Conservation (phyloP, 2,113 vertebrate genomes). For the human region DNA sequence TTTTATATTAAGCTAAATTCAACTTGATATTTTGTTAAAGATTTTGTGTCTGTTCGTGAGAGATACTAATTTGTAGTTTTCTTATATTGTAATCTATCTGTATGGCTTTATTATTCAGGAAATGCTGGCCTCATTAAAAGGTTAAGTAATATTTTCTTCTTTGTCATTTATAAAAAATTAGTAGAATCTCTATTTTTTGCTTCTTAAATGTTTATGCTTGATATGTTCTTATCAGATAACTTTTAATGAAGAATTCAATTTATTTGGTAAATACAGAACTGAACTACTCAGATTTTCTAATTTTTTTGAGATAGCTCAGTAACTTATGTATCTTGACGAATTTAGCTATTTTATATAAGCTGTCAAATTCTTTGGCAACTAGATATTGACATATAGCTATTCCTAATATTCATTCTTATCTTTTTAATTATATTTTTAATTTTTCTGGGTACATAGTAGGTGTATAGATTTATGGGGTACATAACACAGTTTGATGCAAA, state of each 20-base stretch:
- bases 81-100: not conserved
- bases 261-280: not conserved
- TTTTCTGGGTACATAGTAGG: no score
- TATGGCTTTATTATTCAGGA: not conserved
- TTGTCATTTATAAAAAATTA: not conserved
- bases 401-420: not conserved
- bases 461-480: no score
- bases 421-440: not conserved
- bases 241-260: not conserved
- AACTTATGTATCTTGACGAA: not conserved
- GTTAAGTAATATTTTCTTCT: not conserved
- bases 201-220: not conserved
- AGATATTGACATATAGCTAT: not conserved
- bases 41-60: not conserved
- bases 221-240: not conserved
- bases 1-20: not conserved
- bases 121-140: not conserved
- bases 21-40: not conserved
- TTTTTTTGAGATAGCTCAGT: not conserved
- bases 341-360: not conserved
- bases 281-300: not conserved
- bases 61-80: not conserved
- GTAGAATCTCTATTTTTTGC: not conserved
- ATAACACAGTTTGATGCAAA: no score
- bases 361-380: not conserved